phyloP scores from a whole-genome alignment of 2,888 invertebrate species.

The Melanchra persicariae region DNA sequence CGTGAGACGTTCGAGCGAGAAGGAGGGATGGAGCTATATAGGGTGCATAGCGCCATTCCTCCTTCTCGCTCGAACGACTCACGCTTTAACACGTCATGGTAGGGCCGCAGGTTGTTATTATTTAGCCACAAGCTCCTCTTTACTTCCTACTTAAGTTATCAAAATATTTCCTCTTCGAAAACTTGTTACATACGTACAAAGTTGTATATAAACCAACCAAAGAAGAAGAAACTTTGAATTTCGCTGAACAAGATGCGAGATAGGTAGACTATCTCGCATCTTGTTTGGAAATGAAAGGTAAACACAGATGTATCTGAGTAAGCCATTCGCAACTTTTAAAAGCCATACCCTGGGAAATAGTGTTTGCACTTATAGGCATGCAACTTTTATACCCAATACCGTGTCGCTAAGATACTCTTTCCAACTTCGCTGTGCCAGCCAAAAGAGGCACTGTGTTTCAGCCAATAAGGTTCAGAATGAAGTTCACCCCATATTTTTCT shows the following conservation, averaged over 20 bases:
- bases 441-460: not conserved
- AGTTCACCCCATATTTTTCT: not conserved
- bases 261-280: conserved; percentile 37
- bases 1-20: no score
- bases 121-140: not conserved
- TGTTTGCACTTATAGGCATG: conserved; percentile 40
- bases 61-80: no score
- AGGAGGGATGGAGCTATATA: no score
- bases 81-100: no score
- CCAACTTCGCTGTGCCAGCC: not conserved
- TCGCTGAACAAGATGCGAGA: no score
- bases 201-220: not conserved
- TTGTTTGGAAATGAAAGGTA: conserved; percentile 49
- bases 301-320: conserved; percentile 32
- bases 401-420: not conserved
- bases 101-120: not conserved
- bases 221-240: conserved; percentile 27
- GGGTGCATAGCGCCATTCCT: no score
- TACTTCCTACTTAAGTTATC: not conserved
- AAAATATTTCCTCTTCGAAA: conserved; percentile 15
- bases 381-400: conserved; percentile 31
- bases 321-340: conserved; percentile 34
- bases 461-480: not conserved
- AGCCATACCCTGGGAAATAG: conserved; percentile 27
- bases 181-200: conserved; percentile 1